Conservation (phyloP, 1,140 invertebrate species). For the Brachionus plicatilis region DNA sequence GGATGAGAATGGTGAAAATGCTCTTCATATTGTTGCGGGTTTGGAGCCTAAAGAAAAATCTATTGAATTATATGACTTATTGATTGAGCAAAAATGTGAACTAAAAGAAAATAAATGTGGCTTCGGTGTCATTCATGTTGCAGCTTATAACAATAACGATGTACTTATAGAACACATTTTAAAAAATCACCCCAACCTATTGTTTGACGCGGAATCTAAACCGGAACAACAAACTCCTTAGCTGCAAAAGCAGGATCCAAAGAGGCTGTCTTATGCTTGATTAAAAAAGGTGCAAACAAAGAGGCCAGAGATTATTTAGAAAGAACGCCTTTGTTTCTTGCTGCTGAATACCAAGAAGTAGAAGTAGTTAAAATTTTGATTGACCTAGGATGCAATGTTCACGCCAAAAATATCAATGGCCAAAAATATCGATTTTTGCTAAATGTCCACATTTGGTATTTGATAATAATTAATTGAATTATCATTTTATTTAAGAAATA, state of each 20-base stretch:
- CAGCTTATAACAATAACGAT: neutral
- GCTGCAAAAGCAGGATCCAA: neutral
- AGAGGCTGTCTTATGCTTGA: neutral
- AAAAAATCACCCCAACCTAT: neutral
- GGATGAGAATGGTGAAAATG: neutral
- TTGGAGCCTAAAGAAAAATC: neutral
- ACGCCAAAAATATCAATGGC: neutral
- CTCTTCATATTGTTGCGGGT: neutral
- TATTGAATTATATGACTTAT: neutral
- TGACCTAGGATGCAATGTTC: neutral
- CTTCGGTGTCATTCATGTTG: neutral
- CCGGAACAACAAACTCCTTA: neutral
- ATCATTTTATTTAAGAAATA: neutral
- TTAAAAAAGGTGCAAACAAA: neutral
- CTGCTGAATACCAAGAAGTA: neutral
- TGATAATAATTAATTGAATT: neutral
- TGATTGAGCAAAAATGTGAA: neutral
- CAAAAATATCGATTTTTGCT: conserved; percentile 31
- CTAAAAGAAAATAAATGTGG: neutral
- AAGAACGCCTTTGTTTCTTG: conserved; percentile 7
- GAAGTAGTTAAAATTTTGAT: neutral
- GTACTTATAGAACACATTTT: neutral
- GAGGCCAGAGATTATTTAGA: neutral
- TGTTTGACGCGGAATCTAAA: neutral
- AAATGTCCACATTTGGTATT: conserved; percentile 12